Evolutionary conservation across 2,113 vertebrate species (phyloP).

Genomic region (Lophotis ruficrista): DNA sequence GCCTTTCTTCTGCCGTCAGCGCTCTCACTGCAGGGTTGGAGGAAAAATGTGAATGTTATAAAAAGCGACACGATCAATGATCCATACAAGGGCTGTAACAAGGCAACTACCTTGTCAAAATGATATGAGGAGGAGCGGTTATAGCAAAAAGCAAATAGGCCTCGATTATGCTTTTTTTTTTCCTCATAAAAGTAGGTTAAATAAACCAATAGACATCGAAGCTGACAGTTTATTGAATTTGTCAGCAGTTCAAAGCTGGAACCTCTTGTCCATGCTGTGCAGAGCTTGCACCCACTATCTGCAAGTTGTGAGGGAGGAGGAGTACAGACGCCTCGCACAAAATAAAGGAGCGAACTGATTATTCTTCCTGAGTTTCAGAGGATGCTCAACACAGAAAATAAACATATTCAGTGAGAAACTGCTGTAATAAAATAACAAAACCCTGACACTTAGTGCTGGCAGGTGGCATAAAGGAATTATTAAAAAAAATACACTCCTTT

Average conservation of each 20-base stretch:
- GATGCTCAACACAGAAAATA: background rate
- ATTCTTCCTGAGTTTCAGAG: background rate
- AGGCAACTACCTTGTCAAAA: constrained; percentile 15
- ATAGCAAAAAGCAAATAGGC: background rate
- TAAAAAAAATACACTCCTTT: background rate
- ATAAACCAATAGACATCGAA: background rate
- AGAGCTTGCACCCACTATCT: background rate
- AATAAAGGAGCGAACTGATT: background rate
- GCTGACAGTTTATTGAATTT: background rate
- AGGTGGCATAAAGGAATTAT: background rate
- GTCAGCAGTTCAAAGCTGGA: constrained; percentile 26
- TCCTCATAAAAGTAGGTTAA: background rate
- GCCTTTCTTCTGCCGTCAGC: background rate
- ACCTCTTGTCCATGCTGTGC: background rate
- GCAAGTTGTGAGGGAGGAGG: background rate
- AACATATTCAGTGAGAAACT: background rate
- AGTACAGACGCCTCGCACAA: fast-evolving
- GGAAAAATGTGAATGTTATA: background rate
- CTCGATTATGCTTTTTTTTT: background rate
- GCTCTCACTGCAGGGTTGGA: background rate
- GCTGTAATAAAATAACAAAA: background rate
- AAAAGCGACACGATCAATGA: background rate
- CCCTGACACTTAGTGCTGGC: background rate
- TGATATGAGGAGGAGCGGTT: background rate
- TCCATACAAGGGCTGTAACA: background rate